Conservation (phyloP, 2,888 invertebrate genomes). For the Platynereis dumerilii region DNA sequence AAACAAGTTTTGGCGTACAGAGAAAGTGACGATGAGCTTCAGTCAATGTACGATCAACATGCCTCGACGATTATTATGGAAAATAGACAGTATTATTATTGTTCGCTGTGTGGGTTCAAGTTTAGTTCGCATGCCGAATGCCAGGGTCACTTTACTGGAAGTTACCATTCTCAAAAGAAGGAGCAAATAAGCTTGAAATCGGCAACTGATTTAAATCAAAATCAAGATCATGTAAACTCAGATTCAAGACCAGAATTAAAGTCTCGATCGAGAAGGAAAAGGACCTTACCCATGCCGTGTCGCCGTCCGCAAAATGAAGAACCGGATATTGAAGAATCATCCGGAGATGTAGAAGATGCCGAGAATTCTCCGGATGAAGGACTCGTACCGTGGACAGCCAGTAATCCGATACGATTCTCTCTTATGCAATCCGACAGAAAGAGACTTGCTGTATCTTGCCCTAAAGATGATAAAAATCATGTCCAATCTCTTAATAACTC, state of each 20-base stretch:
- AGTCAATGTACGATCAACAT: background rate
- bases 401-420: background rate
- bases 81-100: constrained; percentile 1
- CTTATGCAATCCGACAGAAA: constrained; percentile 14
- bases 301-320: background rate
- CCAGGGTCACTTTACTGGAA: background rate
- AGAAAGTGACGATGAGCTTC: background rate
- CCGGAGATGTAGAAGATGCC: constrained; percentile 4
- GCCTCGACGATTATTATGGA: background rate
- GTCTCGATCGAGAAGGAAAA: constrained; percentile 16
- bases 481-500: background rate
- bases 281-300: constrained; percentile 12
- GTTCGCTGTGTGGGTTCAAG: background rate
- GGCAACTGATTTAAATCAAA: background rate
- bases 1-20: too few relatives aligned
- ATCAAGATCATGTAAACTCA: background rate
- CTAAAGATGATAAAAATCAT: too few relatives aligned
- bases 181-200: background rate
- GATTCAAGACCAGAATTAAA: background rate
- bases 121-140: background rate
- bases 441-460: constrained; percentile 2
- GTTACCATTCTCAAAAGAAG: background rate
- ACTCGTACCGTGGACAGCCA: background rate
- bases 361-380: background rate
- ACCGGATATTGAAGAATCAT: background rate